These are phyloP conservation scores for Hipposideros armiger DNA, from an alignment of 2,113 vertebrate species.

Conservation along the genomic window DNA sequence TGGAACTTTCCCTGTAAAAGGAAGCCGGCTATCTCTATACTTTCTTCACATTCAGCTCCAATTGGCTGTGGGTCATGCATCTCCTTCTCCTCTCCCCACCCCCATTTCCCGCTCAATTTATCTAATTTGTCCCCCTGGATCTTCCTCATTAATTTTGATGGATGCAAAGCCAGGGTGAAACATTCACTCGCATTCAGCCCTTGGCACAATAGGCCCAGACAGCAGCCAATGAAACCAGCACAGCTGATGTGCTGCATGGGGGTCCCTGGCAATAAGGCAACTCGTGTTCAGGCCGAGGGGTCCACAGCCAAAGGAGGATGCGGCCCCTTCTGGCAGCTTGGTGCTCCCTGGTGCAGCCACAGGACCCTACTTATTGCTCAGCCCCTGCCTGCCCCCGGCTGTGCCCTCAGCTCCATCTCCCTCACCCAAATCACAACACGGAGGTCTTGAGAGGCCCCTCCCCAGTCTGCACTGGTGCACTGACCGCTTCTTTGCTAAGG, in stretches of 20 bases:
- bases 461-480: no score
- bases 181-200: background rate
- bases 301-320: background rate
- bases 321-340: background rate
- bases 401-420: background rate
- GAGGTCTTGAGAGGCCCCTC: background rate
- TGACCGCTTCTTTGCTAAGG: background rate
- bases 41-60: background rate
- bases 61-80: rapidly evolving
- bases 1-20: background rate
- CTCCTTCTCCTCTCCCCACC: rapidly evolving
- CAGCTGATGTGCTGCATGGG: rapidly evolving
- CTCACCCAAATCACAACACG: rapidly evolving
- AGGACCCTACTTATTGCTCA: background rate
- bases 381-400: background rate
- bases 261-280: background rate
- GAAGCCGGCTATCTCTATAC: background rate
- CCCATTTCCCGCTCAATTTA: background rate
- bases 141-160: background rate
- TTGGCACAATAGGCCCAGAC: background rate
- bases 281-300: background rate
- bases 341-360: no score
- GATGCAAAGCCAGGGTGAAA: background rate
- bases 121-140: background rate
- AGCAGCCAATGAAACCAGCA: background rate